Evolutionary conservation across 2,797 vertebrate species (phyloP).

Genomic region (Alexandromys oeconomus): DNA sequence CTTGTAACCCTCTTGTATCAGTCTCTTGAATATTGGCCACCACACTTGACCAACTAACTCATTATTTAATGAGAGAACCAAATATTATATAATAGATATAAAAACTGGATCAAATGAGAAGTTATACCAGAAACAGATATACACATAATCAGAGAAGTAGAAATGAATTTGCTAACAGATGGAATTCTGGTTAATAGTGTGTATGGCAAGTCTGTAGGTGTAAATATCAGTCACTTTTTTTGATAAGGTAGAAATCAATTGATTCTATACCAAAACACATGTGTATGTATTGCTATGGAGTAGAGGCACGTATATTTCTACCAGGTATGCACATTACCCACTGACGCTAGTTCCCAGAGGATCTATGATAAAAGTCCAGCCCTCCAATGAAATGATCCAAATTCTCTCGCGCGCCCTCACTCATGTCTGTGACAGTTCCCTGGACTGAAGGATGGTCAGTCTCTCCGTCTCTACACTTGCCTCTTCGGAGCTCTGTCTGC

Average conservation of each 20-base stretch:
- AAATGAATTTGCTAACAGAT: constrained; percentile 48
- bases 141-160: neutral
- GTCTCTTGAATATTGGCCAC: neutral
- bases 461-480: neutral
- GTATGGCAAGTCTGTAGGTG: neutral
- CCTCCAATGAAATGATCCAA: neutral
- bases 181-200: neutral
- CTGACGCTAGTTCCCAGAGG: neutral
- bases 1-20: no score
- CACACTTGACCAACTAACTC: neutral
- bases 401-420: neutral
- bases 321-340: constrained; percentile 2
- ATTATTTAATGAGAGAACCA: constrained; percentile 38
- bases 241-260: neutral
- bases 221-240: constrained; percentile 30
- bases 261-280: neutral
- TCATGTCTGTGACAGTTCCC: neutral
- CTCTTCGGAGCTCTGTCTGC: neutral
- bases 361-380: neutral
- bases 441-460: neutral
- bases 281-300: neutral
- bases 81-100: neutral
- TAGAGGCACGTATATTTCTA: neutral
- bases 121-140: neutral
- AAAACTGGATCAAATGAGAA: constrained; percentile 5